A percentile compares a stretch with the other conserved stretches of the same genome.
Evolutionary conservation across 2,797 vertebrate species (phyloP).

Genomic region (Trachurus trachurus): DNA sequence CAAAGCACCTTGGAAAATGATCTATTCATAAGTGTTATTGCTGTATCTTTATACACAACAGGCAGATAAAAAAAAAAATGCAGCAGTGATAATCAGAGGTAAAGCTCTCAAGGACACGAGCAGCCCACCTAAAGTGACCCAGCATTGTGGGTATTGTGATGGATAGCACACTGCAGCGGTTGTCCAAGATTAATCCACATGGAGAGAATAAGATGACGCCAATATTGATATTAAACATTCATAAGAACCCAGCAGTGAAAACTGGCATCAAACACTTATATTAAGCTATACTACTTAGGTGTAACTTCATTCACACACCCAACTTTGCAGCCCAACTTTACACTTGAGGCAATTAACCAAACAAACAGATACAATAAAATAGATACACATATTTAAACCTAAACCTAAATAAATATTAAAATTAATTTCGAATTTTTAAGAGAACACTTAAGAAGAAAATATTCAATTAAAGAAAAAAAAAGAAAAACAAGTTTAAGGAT

Average conservation of each 20-base stretch:
- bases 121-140: slow-evolving; percentile 27
- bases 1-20: slow-evolving; percentile 62
- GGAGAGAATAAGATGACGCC: slow-evolving; percentile 11
- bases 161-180: background rate
- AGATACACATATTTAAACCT: too few species aligned
- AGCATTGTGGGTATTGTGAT: slow-evolving; percentile 8
- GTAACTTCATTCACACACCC: too few species aligned
- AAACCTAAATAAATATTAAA: too few species aligned
- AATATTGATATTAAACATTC: background rate
- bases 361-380: too few species aligned
- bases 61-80: slow-evolving; percentile 47
- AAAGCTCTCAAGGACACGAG: slow-evolving; percentile 63
- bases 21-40: slow-evolving; percentile 51
- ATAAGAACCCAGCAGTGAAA: background rate
- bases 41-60: slow-evolving; percentile 34
- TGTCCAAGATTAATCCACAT: background rate
- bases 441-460: too few species aligned
- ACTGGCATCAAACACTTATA: background rate
- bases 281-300: too few species aligned
- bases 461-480: too few species aligned
- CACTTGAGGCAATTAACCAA: too few species aligned
- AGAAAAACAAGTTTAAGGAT: too few species aligned
- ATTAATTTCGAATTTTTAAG: too few species aligned
- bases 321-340: too few species aligned
- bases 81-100: slow-evolving; percentile 53